Evolutionary conservation across 2,888 invertebrate genomes (phyloP), one percentile per base, ranked within the genome.

Genomic region (Venustoraphidia nigricollis): DNA sequence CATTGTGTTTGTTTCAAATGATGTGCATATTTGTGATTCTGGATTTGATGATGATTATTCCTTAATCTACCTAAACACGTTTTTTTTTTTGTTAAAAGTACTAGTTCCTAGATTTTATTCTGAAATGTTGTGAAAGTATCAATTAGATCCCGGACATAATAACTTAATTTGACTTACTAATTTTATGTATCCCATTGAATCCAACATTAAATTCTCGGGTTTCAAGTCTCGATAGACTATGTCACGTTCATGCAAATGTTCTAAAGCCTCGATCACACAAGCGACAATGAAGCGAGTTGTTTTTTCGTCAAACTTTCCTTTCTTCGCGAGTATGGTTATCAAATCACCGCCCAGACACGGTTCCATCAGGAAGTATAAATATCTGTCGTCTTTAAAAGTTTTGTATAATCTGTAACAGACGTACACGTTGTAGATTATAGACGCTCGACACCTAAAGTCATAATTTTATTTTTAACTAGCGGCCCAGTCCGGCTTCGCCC

Each of bases 361-460:
- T 67, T 95, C 94, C 81, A 95, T 83, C 44, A 95, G 67, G 72
- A 94, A 90, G 65, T 94, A 95, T 1, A 95, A 81, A 64, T 84
- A 91, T 62, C 90, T 92, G 51, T 76, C 77, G 66, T 95, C 93
- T 59, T 85, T 84, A 66, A 83, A 94, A 8, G 93, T 94, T 57
- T 82, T 81, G 65, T 83, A 91, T 51, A 95, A 70, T 62, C 90
- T 91, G 65, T 57, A 69, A 62, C 51, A 45, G 50, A 37, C 11
- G 3, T 17, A 52, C 46, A 55, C 57, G 36, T 58, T 54, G 50
- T 60, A 59, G 37, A 54, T 53, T 38, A 17, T 17, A 17, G 17
- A 17, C 17, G 17, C 4, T 17, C 17, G 17, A 17, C 17, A 17
- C 3, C 17, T 17, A 17, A 17, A 17, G 17, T 4, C 17, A 17